phyloP scores from a whole-genome alignment of 2,888 invertebrate species.

The Magallana nippona region DNA sequence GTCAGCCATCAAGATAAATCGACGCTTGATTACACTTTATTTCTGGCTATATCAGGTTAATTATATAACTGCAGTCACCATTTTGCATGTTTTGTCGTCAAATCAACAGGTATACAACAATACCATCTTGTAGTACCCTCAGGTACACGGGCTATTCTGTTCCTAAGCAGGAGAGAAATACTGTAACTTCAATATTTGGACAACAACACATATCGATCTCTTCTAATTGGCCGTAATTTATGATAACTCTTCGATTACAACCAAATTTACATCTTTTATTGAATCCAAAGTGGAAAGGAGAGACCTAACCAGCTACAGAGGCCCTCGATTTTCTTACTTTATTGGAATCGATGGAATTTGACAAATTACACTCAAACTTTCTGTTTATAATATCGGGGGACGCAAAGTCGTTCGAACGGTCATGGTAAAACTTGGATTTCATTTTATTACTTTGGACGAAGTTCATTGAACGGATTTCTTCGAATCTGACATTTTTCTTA shows the following conservation, averaged over 20 bases:
- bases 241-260: slow-evolving; percentile 13
- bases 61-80: background rate
- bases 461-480: background rate
- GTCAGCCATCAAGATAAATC: too few relatives aligned
- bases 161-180: background rate
- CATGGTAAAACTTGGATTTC: too few relatives aligned
- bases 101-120: slow-evolving; percentile 12
- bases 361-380: too few relatives aligned
- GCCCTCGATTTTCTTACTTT: background rate
- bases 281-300: background rate
- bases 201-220: background rate
- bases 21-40: background rate
- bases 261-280: background rate
- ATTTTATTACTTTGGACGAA: too few relatives aligned
- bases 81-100: background rate
- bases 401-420: too few relatives aligned
- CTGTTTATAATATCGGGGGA: too few relatives aligned
- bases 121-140: background rate
- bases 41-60: background rate
- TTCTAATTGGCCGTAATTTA: slow-evolving; percentile 5
- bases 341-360: background rate
- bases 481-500: slow-evolving; percentile 38
- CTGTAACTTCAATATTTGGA: slow-evolving; percentile 16
- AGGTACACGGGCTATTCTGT: background rate
- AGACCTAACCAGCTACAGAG: background rate